These are phyloP conservation scores for Tenthredo livida DNA, from an alignment of 2,888 invertebrate species.

Conservation along the genomic window DNA sequence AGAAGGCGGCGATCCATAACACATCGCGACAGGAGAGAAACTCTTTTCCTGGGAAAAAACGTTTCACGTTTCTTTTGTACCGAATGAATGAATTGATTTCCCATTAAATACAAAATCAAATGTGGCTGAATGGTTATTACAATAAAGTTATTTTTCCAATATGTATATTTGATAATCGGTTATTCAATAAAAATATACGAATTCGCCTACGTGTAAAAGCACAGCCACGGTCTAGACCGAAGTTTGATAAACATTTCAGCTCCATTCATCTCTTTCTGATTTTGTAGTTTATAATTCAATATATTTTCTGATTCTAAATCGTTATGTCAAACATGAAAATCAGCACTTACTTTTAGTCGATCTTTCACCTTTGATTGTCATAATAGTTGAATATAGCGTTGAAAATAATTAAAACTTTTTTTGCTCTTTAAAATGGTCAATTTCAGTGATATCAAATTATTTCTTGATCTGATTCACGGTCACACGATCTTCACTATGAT, in stretches of 20 bases:
- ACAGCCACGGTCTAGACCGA: not conserved
- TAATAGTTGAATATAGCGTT: not conserved
- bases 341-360: not conserved
- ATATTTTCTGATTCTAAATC: not conserved
- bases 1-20: conserved; percentile 83
- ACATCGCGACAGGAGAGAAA: conserved; percentile 76
- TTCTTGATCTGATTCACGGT: not conserved
- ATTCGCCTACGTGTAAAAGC: not conserved
- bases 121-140: not conserved
- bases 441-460: not conserved
- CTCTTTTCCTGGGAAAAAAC: not conserved
- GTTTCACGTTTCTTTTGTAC: not conserved
- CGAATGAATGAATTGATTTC: not conserved
- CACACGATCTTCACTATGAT: not conserved
- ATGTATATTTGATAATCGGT: not conserved
- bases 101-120: not conserved
- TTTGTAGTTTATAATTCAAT: not conserved
- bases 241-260: not conserved
- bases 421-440: not conserved
- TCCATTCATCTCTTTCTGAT: not conserved
- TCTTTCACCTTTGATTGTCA: not conserved
- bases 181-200: not conserved
- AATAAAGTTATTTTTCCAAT: not conserved
- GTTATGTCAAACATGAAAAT: not conserved
- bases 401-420: not conserved